phyloP scores from a whole-genome alignment of 2,888 invertebrate species.

The Drosophila percnosoma region DNA sequence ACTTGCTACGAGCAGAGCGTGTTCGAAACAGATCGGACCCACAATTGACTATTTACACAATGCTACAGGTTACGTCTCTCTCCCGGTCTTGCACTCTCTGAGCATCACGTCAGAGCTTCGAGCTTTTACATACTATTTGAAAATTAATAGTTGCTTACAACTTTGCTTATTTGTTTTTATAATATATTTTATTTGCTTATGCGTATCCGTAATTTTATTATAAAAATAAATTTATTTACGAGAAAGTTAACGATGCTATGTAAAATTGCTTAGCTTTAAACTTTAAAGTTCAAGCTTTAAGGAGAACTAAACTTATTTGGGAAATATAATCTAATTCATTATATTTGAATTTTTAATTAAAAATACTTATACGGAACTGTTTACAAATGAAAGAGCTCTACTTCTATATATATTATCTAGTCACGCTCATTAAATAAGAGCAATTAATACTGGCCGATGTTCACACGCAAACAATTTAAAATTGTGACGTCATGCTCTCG shows the following conservation, averaged over 20 bases:
- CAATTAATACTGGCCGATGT: neutral
- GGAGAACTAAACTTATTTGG: neutral
- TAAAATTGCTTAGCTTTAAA: neutral
- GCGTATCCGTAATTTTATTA: neutral
- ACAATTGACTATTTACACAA: constrained; percentile 22
- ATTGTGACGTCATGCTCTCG: constrained; percentile 40
- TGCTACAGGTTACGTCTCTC: constrained; percentile 23
- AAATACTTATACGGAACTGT: neutral
- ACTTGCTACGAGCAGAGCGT: constrained; percentile 68
- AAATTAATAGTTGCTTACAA: constrained; percentile 1
- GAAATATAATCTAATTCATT: neutral
- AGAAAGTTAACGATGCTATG: constrained; percentile 2
- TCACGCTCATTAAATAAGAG: neutral
- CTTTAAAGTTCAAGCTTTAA: neutral
- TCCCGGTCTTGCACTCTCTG: neutral
- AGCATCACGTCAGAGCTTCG: constrained; percentile 13
- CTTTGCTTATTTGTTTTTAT: neutral
- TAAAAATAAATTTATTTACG: constrained; percentile 11
- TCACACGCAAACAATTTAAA: neutral
- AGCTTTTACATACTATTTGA: constrained; percentile 5
- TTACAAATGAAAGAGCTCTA: neutral
- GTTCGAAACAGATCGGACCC: constrained; percentile 35
- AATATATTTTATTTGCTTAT: neutral
- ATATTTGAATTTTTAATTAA: neutral
- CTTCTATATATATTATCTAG: neutral